A percentile compares a stretch with the other conserved stretches of the same genome.
Conservation (phyloP, 2,888 invertebrate genomes). For the Xestia rhomboidea region DNA sequence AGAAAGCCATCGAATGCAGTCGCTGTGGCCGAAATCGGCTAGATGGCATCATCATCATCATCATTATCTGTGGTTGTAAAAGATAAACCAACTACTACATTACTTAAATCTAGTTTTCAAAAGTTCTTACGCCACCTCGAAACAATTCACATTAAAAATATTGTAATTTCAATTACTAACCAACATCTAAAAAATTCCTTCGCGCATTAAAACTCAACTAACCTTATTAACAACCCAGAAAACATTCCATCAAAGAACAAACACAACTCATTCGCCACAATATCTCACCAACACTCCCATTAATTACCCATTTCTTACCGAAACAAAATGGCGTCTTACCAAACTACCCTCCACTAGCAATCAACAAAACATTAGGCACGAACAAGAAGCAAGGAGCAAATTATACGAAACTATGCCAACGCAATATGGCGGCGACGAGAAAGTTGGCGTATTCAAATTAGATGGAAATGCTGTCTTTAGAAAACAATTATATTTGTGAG, state of each 20-base stretch:
- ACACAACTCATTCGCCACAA: slow-evolving; percentile 2
- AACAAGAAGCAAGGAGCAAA: slow-evolving; percentile 41
- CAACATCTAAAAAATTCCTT: neutral
- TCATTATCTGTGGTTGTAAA: no score
- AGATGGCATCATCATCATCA: no score
- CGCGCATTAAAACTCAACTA: no score
- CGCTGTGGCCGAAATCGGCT: no score
- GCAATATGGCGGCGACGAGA: slow-evolving; percentile 46
- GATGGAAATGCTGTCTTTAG: slow-evolving; percentile 56
- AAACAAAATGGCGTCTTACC: slow-evolving; percentile 28
- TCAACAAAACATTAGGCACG: slow-evolving; percentile 42
- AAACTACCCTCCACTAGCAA: slow-evolving; percentile 26
- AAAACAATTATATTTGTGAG: slow-evolving; percentile 53
- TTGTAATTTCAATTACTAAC: neutral
- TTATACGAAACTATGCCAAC: slow-evolving; percentile 51
- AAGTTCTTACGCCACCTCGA: neutral
- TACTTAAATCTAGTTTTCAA: neutral
- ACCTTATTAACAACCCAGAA: no score
- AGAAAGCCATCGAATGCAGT: no score
- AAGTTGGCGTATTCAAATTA: slow-evolving; percentile 63
- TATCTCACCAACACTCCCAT: slow-evolving; percentile 22
- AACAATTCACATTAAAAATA: neutral
- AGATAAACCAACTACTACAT: neutral
- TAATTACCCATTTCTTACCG: slow-evolving; percentile 39
- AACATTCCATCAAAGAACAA: neutral